Evolutionary conservation across 1,140 invertebrate species (phyloP).

Genomic region (Oryzaephilus surinamensis): DNA sequence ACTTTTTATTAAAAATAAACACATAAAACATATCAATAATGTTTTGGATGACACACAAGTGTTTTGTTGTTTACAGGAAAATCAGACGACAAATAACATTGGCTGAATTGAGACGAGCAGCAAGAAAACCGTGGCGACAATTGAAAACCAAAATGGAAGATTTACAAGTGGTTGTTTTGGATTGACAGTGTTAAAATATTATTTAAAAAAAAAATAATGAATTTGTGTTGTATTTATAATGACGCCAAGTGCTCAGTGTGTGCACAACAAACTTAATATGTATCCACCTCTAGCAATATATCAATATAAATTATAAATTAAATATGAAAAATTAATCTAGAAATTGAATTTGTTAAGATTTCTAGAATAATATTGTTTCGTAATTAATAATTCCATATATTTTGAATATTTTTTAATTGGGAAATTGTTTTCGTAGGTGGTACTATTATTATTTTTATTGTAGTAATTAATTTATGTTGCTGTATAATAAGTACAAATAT

Average conservation of each 20-base stretch:
- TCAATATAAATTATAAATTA: no score
- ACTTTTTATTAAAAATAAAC: no score
- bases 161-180: slow-evolving; percentile 31
- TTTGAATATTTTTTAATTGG: neutral
- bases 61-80: slow-evolving; percentile 54
- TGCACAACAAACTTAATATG: slow-evolving; percentile 16
- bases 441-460: no score
- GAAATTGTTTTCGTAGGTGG: slow-evolving; percentile 1
- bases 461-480: no score
- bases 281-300: slow-evolving; percentile 21
- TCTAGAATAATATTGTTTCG: no score
- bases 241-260: slow-evolving; percentile 22
- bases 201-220: slow-evolving; percentile 3
- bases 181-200: slow-evolving; percentile 22
- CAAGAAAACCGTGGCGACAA: slow-evolving; percentile 81
- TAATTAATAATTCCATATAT: no score
- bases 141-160: slow-evolving; percentile 39
- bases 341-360: no score
- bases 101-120: slow-evolving; percentile 73
- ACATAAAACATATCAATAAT: no score
- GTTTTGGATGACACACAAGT: no score
- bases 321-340: no score
- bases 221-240: slow-evolving; percentile 7
- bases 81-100: slow-evolving; percentile 68
- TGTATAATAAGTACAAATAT: no score